A percentile compares a stretch with the other conserved stretches of the same genome.
phyloP scores from a whole-genome alignment of 1,140 invertebrate species.

The Penaeus japonicus region DNA sequence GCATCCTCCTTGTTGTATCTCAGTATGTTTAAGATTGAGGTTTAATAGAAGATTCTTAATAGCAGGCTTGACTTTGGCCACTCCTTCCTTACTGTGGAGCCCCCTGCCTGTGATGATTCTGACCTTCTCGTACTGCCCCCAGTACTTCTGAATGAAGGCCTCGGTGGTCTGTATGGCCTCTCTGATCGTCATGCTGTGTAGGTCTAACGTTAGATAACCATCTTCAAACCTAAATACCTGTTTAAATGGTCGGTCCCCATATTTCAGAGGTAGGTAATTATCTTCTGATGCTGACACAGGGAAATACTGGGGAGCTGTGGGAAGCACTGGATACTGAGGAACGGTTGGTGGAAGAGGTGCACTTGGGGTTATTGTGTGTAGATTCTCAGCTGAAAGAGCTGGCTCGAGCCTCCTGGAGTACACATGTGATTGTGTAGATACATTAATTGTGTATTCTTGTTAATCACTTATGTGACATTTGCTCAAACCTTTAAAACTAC shows the following conservation, averaged over 20 bases:
- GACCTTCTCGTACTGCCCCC: neutral
- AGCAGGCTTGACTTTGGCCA: constrained; percentile 27
- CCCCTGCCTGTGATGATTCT: constrained; percentile 30
- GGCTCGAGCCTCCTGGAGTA: neutral
- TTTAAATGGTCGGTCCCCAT: neutral
- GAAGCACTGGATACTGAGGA: neutral
- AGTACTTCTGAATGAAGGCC: neutral
- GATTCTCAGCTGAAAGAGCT: neutral
- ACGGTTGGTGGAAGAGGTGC: neutral
- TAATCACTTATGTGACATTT: too few relatives aligned
- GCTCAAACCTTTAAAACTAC: too few relatives aligned
- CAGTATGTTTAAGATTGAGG: neutral
- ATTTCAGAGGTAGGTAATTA: neutral
- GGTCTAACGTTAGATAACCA: constrained; percentile 4
- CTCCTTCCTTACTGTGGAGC: constrained; percentile 13
- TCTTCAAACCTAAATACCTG: constrained; percentile 4
- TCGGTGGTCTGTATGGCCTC: constrained; percentile 7
- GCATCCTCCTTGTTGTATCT: constrained; percentile 20
- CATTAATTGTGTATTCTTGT: too few relatives aligned
- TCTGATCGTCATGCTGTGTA: constrained; percentile 19
- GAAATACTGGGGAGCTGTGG: neutral
- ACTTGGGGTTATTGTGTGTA: too few relatives aligned
- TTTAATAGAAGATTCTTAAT: neutral
- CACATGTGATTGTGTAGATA: neutral
- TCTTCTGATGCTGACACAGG: neutral